A percentile compares a stretch with the other conserved stretches of the same genome.
Evolutionary conservation across 2,888 invertebrate genomes (phyloP).

Genomic region (Tachina lurida): DNA sequence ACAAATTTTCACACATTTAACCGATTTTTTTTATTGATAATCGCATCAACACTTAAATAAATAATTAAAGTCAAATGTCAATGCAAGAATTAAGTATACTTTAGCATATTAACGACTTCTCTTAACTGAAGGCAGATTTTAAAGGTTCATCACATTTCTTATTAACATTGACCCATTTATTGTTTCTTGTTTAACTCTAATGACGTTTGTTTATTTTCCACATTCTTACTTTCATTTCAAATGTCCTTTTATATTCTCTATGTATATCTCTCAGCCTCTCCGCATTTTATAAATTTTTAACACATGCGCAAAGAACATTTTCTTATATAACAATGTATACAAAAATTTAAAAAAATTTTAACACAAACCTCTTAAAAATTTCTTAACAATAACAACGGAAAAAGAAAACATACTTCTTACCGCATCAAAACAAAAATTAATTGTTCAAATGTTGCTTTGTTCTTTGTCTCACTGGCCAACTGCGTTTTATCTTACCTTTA

Average conservation of each 20-base stretch:
- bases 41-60: no score
- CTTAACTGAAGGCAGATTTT: not conserved
- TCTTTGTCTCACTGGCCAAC: not conserved
- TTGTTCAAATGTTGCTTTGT: not conserved
- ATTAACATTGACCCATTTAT: conserved; percentile 79
- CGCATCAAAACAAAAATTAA: not conserved
- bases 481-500: conserved; percentile 48
- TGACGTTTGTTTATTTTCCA: not conserved
- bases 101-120: not conserved
- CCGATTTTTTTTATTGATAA: no score
- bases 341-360: conserved; percentile 75
- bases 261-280: not conserved
- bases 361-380: conserved; percentile 10
- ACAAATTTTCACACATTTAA: no score
- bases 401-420: not conserved
- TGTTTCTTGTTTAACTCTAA: not conserved
- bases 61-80: no score
- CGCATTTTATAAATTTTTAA: conserved; percentile 25
- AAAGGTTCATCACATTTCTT: not conserved
- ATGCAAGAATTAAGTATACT: no score
- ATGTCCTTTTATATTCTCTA: conserved; percentile 6
- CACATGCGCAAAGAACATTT: conserved; percentile 76
- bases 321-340: conserved; percentile 79
- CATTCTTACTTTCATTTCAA: not conserved
- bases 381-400: not conserved